Conservation (phyloP, 2,797 vertebrate species). For the Amphiprion clarkii region DNA sequence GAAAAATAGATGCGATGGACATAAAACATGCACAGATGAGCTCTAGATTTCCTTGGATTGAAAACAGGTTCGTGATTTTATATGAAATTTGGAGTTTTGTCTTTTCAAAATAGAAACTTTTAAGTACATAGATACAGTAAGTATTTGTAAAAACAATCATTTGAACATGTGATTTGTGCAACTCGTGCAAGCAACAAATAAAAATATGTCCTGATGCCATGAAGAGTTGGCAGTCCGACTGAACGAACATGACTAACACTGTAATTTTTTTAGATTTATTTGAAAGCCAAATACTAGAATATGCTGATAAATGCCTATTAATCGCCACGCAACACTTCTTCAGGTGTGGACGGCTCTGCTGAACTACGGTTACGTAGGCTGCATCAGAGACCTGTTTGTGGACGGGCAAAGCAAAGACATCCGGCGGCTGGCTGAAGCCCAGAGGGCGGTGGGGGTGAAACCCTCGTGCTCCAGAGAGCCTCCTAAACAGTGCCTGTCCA, state of each 20-base stretch:
- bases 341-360: constrained; percentile 91
- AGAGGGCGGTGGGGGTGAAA: constrained; percentile 96
- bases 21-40: no score
- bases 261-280: neutral
- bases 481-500: constrained; percentile 97
- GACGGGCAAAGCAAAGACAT: constrained; percentile 99
- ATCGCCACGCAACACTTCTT: constrained; percentile 20
- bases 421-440: constrained; percentile 95
- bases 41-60: no score
- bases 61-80: no score
- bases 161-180: neutral
- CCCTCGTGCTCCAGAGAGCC: constrained; percentile 96
- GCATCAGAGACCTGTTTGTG: constrained; percentile 97
- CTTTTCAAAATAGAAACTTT: no score
- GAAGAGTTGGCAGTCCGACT: neutral
- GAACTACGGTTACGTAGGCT: constrained; percentile 98
- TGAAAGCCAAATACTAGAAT: neutral
- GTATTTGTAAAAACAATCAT: no score
- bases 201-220: neutral
- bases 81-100: no score
- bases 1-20: no score
- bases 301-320: neutral
- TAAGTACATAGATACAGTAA: no score
- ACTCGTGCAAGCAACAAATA: neutral
- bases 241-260: neutral